Base-by-base conservation (phyloP, 2,888 invertebrate species). In the Portevinia maculata region DNA sequence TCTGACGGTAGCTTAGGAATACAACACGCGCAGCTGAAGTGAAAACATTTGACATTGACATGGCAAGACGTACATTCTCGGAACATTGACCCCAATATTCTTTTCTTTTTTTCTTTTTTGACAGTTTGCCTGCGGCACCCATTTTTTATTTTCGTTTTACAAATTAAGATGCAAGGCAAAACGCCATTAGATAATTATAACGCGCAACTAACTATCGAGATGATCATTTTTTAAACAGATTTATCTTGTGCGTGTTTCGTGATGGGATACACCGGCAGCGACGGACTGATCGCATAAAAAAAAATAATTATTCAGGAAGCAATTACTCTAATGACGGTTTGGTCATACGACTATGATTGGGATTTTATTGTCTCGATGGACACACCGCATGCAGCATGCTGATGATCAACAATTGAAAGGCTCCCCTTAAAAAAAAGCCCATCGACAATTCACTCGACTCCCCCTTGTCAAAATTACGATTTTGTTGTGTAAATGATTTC, bases 271-370 rank as follows among this genome's bases (percentile, higher is more conserved):
- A 62, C 34, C 39, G 48, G 5, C 5, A 24, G 24, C 24, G 24
- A n/a, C 34, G 48, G 64, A 24, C 44, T 44, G 70, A 70, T 71
- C 76, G 70, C 39, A 59, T 69, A 55, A 62, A 53, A 65, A 59
- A 34, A 53, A 75, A 75, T 71, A 81, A 81, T 81, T 76, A 76
- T 81, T 81, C 76, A 81, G 81, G 81, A 81, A 81, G 76, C 70
- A 81, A 81, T 81, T 75, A 75, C 59, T 53, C 53, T 70, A 60
- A 65, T 60, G 76, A 81, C 53, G 28, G 46, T 19, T 11, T 19
- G 41, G 52, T 41, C 70, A 70, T 37, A 30, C 59, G 21, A 64
- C 59, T 60, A 46, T 48, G 46, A 64, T 81, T 69, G 52, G 75
- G 53, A 70, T 44, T 79, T 62, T 55, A 59, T 17, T 34, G 55